Evolutionary conservation across 2,888 invertebrate species (phyloP), one percentile per base, ranked within the genome.

Genomic region (Strigamia crassipes): DNA sequence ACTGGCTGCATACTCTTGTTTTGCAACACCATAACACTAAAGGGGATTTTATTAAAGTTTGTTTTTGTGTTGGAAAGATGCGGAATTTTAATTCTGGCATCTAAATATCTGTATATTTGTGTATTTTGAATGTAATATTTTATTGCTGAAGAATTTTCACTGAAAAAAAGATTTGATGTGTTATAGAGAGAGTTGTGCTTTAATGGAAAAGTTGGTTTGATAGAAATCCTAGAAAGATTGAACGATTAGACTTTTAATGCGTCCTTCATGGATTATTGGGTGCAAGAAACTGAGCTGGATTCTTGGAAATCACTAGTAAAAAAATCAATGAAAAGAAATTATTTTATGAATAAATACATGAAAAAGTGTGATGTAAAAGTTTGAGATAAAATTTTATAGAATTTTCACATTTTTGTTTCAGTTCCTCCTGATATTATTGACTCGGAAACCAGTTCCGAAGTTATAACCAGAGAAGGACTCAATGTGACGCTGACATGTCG

Each of bases 341-440:
- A 6, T 18, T 21, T 56, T 56, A n/a, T 46, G n/a, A 56, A 9
- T 9, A 56, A 56, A 56, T 56, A 56, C 21, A 51, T n/a, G n/a
- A 51, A 10, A 9, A 38, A 10, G 6, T 34, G 6, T 51, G 42
- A 12, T 73, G 73, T n/a, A 73, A 27, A 27, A 73, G 73, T 2
- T 73, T 18, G 2, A n/a, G 3, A 18, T 23, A n/a, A 27, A 27
- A 27, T 73, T 23, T 31, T 31, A 5, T 21, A 73, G 6, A 15
- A 18, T 18, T 56, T 56, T n/a, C 21, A 8, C 78, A 51, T 42
- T 56, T 79, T 73, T 77, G 61, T 87, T 85, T 83, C 90, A 97
- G 96, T 97, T 83, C 96, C 97, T 56, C 97, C 97, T 34, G 91
- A 93, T 86, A 96, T 97, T 85, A 92, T 96, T 83, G 94, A 95